These are phyloP conservation scores for Platanista minor DNA, from an alignment of 2,113 vertebrate genomes.

Conservation along the genomic window DNA sequence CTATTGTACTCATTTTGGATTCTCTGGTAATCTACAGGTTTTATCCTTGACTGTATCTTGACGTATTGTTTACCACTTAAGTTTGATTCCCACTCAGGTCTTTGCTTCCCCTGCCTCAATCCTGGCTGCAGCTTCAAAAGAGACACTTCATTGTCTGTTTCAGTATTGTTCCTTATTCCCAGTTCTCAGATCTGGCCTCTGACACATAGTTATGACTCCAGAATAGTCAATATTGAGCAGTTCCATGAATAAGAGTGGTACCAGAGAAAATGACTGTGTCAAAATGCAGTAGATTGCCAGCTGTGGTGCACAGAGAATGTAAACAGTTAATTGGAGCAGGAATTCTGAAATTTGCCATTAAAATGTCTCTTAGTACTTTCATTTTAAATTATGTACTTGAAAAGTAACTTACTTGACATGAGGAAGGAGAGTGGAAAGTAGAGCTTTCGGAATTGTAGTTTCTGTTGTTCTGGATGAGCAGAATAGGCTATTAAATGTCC, in stretches of 20 bases:
- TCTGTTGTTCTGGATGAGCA: background rate
- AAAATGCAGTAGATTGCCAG: background rate
- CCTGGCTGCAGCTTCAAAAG: background rate
- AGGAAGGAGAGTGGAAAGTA: background rate
- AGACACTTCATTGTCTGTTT: background rate
- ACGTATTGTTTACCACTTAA: background rate
- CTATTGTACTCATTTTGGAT: background rate
- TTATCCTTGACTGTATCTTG: background rate
- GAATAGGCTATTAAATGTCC: background rate
- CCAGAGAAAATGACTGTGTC: background rate
- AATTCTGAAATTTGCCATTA: background rate
- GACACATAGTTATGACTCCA: background rate
- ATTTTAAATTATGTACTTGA: background rate
- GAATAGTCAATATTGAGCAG: background rate
- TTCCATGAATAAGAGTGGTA: background rate
- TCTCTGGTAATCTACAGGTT: background rate
- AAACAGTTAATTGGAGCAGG: background rate
- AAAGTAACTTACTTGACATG: background rate
- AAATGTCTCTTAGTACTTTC: background rate
- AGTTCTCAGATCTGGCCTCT: background rate
- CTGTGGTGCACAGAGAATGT: background rate
- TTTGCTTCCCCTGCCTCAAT: background rate
- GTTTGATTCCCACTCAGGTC: background rate
- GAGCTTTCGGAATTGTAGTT: background rate
- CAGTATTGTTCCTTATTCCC: background rate